Evolutionary conservation across 2,888 invertebrate genomes (phyloP), one percentile per base, ranked within the genome.

Genomic region (Lumbricus terrestris): DNA sequence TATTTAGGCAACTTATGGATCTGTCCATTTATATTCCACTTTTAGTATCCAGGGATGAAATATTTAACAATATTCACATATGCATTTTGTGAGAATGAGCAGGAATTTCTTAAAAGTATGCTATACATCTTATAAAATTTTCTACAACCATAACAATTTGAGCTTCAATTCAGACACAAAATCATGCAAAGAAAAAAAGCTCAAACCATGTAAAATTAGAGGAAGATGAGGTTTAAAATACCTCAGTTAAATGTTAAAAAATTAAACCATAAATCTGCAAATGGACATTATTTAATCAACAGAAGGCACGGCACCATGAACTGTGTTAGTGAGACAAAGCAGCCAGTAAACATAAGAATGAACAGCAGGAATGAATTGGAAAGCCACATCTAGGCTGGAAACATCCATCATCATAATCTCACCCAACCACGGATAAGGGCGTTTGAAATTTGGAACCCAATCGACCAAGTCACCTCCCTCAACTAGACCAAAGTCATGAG

Each of bases 371-470:
- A n/a, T 29, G 69, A 69, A 69, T 6, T 29, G 69, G n/a, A 69
- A 69, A 69, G 69, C 69, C 69, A 69, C 69, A 69, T 11, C 69
- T n/a, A 69, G 69, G n/a, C 69, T 69, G 69, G 69, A 69, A 69
- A 69, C 69, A 69, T 69, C 69, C 13, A 69, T 69, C 69, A 69
- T 69, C n/a, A 69, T 69, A 6, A 40, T 40, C 69, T 69, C 69
- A 69, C 69, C 69, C 29, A 69, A 69, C 69, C 69, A 69, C 8
- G 69, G 69, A 69, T 69, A 69, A 69, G 69, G 69, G 69, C n/a
- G 69, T 69, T 69, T 69, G 69, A 69, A 69, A 69, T 69, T 69
- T 69, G 69, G 69, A 69, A 69, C 69, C 69, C 69, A 69, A n/a
- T 69, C 69, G 69, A 69, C n/a, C n/a, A 69, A 3, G 16, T 69